These are phyloP conservation scores for Pelusios castaneus DNA, from an alignment of 2,113 vertebrate species.

Conservation along the genomic window DNA sequence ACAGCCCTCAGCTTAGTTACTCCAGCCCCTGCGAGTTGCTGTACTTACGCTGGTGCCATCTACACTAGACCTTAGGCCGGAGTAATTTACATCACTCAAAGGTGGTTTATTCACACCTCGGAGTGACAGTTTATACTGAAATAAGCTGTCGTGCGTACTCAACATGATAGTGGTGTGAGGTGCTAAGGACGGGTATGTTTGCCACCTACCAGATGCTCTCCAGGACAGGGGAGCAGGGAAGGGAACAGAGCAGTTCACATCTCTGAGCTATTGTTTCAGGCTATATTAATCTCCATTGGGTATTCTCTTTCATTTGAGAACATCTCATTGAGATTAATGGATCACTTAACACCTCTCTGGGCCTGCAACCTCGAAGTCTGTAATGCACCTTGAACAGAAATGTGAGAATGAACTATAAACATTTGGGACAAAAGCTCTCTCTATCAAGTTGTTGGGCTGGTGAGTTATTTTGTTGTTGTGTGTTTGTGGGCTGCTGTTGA, in stretches of 20 bases:
- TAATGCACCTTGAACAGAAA: too few species aligned
- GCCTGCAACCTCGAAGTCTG: too few species aligned
- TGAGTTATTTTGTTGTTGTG: not conserved
- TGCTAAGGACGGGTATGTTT: not conserved
- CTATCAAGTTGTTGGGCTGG: not conserved
- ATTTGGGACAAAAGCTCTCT: not conserved
- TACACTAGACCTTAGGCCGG: not conserved
- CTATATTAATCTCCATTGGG: too few species aligned
- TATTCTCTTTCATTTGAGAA: too few species aligned
- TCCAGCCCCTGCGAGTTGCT: not conserved
- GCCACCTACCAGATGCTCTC: not conserved
- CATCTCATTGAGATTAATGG: too few species aligned
- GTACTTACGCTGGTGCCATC: not conserved
- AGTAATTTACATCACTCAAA: not conserved
- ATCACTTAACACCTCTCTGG: too few species aligned
- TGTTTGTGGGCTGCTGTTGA: not conserved
- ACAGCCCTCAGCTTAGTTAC: not conserved
- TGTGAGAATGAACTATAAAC: too few species aligned
- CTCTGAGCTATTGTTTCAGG: too few species aligned
- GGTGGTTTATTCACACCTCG: not conserved
- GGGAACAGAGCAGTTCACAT: not conserved
- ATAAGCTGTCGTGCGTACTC: not conserved
- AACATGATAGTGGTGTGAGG: not conserved
- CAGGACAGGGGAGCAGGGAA: not conserved
- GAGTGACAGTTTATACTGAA: not conserved